Evolutionary conservation across 1,140 invertebrate genomes (phyloP).

Genomic region (Marisa cornuarietis): DNA sequence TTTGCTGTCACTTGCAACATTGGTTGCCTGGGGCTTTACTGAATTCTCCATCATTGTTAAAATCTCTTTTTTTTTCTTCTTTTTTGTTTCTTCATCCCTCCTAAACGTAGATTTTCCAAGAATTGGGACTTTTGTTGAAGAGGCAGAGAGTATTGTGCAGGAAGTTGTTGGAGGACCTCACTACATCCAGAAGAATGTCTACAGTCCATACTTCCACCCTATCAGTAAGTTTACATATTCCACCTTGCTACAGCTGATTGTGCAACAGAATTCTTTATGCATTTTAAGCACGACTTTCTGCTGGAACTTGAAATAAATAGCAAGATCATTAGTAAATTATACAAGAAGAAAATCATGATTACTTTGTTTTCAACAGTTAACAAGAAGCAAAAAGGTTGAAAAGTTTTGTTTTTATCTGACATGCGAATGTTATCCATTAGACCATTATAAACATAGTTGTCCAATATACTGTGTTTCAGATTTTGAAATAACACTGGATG

Average conservation of each 20-base stretch:
- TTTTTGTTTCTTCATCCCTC: no score
- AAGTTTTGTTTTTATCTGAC: no score
- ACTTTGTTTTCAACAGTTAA: neutral
- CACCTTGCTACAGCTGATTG: neutral
- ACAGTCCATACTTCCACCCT: constrained; percentile 36
- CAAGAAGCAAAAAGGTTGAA: neutral
- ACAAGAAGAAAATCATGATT: neutral
- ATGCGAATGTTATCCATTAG: neutral
- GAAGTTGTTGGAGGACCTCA: constrained; percentile 24
- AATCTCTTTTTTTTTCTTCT: no score
- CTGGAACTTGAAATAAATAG: neutral
- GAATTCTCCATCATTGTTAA: neutral
- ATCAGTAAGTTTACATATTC: constrained; percentile 23
- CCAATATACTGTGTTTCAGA: constrained; percentile 28
- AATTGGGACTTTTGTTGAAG: constrained; percentile 10
- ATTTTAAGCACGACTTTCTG: no score
- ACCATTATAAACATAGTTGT: no score
- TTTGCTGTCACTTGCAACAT: no score
- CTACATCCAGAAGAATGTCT: constrained; percentile 16
- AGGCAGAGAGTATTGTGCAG: constrained; percentile 6
- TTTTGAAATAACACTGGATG: constrained; percentile 37
- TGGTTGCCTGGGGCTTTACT: no score
- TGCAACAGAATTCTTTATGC: neutral
- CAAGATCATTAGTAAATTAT: neutral
- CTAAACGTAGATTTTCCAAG: constrained; percentile 11